These are phyloP conservation scores for Hucho hucho DNA, from an alignment of 2,113 vertebrate species.

Conservation along the genomic window DNA sequence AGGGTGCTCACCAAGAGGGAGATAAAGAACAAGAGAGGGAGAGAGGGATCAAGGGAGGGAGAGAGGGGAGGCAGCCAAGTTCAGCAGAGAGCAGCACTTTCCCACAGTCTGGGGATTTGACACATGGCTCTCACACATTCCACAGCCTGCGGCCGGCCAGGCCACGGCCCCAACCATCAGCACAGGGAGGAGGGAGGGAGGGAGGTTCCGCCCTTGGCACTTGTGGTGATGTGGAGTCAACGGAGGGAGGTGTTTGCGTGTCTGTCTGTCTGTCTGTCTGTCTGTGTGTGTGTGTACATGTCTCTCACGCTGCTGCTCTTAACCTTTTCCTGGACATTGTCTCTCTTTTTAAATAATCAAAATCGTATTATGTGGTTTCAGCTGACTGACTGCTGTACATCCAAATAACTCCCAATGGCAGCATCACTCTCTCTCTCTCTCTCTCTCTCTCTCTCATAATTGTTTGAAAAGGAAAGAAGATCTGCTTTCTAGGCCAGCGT, in stretches of 20 bases:
- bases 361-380: too few relatives aligned
- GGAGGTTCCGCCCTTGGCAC: slow-evolving; percentile 82
- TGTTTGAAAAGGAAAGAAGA: background rate
- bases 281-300: slow-evolving; percentile 26
- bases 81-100: slow-evolving; percentile 94
- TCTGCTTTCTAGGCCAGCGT: background rate
- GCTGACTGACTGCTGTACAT: too few relatives aligned
- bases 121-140: slow-evolving; percentile 98
- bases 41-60: background rate
- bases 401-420: too few relatives aligned
- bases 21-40: slow-evolving; percentile 20
- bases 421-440: background rate
- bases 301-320: slow-evolving; percentile 32
- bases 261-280: slow-evolving; percentile 9
- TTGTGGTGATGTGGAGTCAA: slow-evolving; percentile 66
- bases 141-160: slow-evolving; percentile 82
- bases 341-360: too few relatives aligned
- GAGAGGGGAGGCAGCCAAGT: slow-evolving; percentile 55
- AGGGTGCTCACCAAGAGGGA: slow-evolving; percentile 76
- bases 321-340: slow-evolving; percentile 13
- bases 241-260: slow-evolving; percentile 42
- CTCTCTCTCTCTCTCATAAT: background rate
- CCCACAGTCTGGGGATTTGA: slow-evolving; percentile 98
- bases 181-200: slow-evolving; percentile 66
- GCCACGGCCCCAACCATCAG: slow-evolving; percentile 60